Evolutionary conservation across 1,140 invertebrate genomes (phyloP), one percentile per base, ranked within the genome.

Genomic region (Nephila pilipes): DNA sequence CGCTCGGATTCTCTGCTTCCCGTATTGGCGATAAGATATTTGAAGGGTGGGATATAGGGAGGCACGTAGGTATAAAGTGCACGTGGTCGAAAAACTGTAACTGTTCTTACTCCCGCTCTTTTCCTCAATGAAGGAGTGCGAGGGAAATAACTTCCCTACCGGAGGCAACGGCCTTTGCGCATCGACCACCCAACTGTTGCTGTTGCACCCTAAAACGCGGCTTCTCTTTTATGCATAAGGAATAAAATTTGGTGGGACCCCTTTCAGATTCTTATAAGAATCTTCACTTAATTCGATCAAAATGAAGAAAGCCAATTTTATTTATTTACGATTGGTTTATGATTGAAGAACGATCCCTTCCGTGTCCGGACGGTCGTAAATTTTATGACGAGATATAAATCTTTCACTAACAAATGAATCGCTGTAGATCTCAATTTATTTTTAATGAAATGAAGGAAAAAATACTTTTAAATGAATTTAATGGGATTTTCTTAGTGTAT

Each of bases 171-270:
- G 36, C 25, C 63, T 80, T 58, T 12, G 54, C 83, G 85, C 65
- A 93, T 93, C 91, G 91, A 93, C 91, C 91, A 63, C 60, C 60
- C 91, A 93, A 93, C 91, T 93, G 91, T 93, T 93, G 91, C 91
- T 93, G 91, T 22, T 60, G 25, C 81, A n/a, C 81, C n/a, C 81
- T 36, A 25, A 29, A 83, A 57, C 25, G 25, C 63, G 22, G 63
- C 22, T 65, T 65, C 8, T 10, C 22, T 65, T 65, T 65, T 65
- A 65, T 65, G 63, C 25, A n/a, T 65, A 10, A 65, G 22, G 25
- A 65, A n/a, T 65, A 25, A 65, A 65, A 65, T 65, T 12, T 65
- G 22, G n/a, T n/a, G n/a, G 5, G 22, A 25, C 60, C 60, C 63
- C 12, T 65, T 29, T 12, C 63, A 65, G 6, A 65, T 14, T 29